Evolutionary conservation across 2,113 vertebrate genomes (phyloP), one percentile per base, ranked within the genome.

Genomic region (Sinocyclocheilus rhinocerous): DNA sequence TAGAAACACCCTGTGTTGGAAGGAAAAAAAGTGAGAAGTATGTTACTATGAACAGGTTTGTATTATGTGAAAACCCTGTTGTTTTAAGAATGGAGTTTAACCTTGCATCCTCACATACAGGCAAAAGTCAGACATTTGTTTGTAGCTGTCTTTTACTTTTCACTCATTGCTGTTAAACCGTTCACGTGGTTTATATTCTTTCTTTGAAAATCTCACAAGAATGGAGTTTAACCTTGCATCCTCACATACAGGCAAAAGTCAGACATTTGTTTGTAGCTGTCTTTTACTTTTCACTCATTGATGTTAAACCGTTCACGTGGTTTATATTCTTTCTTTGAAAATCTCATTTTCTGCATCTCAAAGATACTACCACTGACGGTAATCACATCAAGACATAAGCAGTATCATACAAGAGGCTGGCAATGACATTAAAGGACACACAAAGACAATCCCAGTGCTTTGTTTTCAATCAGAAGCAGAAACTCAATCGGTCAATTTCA

Each of bases 301-400:
- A 75, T 26, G 29, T 24, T 65, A 77, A 77, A 52, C 22, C 6
- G 76, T 86, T 85, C 67, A 85, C 59, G 52, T 67, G 65, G 67
- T 81, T 81, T 8, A 45, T 84, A 76, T 76, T 80, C 83, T 84
- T 88, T 84, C 69, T 82, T 85, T 63, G 65, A 78, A 65, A 87
- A 86, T 90, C 87, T 87, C 26, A 86, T 87, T 87, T 86, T 84
- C 84, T 73, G 81, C 65, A 77, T 67, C 77, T 87, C 52, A 59
- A 26, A 52, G 84, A 78, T 22, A 72, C 22, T 33, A 55, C 55
- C 29, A 67, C 69, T 75, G 81, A 81, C n/a, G 18, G 73, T 83
- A 87, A 89, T 84, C 87, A 70, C 87, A 87, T 90, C 87, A 88
- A 70, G 12, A 87, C 79, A 83, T 78, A 39, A 85, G 81, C 84